Conservation (phyloP, 2,113 vertebrate species). For the Pavo muticus region DNA sequence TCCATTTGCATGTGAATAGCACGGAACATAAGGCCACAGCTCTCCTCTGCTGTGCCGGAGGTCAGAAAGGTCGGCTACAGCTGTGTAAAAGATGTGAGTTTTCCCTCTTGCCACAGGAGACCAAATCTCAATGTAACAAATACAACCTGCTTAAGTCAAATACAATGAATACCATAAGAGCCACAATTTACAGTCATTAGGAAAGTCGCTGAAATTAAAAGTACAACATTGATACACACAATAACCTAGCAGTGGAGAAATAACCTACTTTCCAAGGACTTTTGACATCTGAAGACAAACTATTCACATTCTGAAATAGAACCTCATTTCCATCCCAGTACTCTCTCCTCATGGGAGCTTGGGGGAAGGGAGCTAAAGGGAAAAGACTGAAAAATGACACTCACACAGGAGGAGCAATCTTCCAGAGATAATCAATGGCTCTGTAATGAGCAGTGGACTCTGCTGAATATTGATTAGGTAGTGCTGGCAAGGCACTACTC, state of each 20-base stretch:
- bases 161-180: not conserved
- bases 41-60: not conserved
- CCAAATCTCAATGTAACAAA: not conserved
- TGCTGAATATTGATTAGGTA: constrained; percentile 70
- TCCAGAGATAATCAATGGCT: constrained; percentile 63
- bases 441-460: not conserved
- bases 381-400: constrained; percentile 19
- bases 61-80: not conserved
- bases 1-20: not conserved
- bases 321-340: constrained; percentile 17
- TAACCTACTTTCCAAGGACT: not conserved
- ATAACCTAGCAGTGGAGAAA: not conserved
- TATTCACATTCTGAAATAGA: constrained; percentile 5
- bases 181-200: not conserved
- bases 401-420: not conserved
- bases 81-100: not conserved
- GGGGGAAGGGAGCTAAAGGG: not conserved
- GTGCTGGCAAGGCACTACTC: constrained; percentile 25
- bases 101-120: not conserved
- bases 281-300: not conserved
- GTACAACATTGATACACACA: not conserved
- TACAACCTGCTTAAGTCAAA: not conserved
- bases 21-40: not conserved
- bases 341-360: not conserved
- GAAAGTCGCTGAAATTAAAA: constrained; percentile 10